A percentile compares a stretch with the other conserved stretches of the same genome.
Evolutionary conservation across 2,113 vertebrate species (phyloP).

Genomic region (Silurus glanis): DNA sequence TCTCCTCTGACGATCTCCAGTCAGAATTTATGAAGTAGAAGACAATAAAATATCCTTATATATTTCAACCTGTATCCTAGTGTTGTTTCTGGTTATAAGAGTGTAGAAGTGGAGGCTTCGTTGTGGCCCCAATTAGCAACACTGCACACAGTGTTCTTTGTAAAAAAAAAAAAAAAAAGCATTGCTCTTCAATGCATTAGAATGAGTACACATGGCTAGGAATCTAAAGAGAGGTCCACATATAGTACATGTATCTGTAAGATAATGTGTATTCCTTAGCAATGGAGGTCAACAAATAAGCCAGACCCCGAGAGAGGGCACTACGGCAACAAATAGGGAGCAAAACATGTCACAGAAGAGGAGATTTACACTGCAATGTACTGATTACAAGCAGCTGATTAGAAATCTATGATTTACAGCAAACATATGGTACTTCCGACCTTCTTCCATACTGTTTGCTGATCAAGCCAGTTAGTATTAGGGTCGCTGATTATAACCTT

Average conservation of each 20-base stretch:
- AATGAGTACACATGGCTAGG: neutral
- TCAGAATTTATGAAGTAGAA: conserved; percentile 34
- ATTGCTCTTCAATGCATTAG: neutral
- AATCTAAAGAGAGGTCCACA: neutral
- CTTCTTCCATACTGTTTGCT: neutral
- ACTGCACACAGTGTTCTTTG: neutral
- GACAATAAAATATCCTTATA: neutral
- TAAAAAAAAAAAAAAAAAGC: no score
- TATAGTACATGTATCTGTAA: neutral
- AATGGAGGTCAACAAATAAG: neutral
- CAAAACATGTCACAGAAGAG: neutral
- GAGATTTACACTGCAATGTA: conserved; percentile 8
- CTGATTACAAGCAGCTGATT: neutral
- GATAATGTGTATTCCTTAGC: neutral
- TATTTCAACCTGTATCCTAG: conserved; percentile 1
- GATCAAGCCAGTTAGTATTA: neutral
- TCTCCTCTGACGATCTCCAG: conserved; percentile 21
- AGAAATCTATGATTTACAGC: neutral
- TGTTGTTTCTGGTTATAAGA: neutral
- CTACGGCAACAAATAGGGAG: neutral
- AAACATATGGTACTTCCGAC: neutral
- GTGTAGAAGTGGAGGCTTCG: neutral
- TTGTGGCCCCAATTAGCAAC: neutral
- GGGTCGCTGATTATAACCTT: conserved; percentile 17
- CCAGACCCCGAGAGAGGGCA: neutral